Conservation (phyloP, 1,140 invertebrate species). For the Caenorhabditis inopinata region DNA sequence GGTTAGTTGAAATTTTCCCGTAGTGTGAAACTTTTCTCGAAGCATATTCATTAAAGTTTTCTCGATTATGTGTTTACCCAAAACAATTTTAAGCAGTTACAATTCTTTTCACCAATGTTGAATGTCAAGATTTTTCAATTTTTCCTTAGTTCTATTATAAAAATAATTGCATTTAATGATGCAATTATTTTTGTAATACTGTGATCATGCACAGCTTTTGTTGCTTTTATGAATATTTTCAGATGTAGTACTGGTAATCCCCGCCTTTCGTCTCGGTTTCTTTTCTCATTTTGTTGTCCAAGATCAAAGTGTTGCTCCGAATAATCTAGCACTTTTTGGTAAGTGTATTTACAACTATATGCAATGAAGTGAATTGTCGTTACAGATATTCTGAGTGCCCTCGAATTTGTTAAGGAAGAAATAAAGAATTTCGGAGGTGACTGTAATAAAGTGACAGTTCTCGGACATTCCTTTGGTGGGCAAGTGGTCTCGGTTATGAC, state of each 20-base stretch:
- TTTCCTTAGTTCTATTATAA: too few species aligned
- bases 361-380: neutral
- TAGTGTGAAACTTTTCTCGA: too few species aligned
- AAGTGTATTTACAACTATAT: neutral
- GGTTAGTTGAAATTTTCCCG: too few species aligned
- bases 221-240: too few species aligned
- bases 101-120: too few species aligned
- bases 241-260: conserved; percentile 28
- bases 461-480: conserved; percentile 33
- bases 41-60: too few species aligned
- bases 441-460: neutral
- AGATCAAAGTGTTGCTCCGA: conserved; percentile 3
- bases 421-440: conserved; percentile 26
- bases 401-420: conserved; percentile 11
- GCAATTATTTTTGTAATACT: too few species aligned
- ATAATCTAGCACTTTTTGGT: conserved; percentile 29
- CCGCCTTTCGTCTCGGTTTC: conserved; percentile 35
- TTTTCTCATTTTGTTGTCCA: neutral
- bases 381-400: conserved; percentile 7
- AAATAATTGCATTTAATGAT: too few species aligned
- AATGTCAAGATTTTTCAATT: too few species aligned
- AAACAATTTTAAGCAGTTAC: too few species aligned
- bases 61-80: too few species aligned
- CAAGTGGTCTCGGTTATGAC: neutral
- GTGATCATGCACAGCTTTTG: too few species aligned